Base-by-base conservation (phyloP, 2,888 invertebrate genomes). In the Drosophila atripex region DNA sequence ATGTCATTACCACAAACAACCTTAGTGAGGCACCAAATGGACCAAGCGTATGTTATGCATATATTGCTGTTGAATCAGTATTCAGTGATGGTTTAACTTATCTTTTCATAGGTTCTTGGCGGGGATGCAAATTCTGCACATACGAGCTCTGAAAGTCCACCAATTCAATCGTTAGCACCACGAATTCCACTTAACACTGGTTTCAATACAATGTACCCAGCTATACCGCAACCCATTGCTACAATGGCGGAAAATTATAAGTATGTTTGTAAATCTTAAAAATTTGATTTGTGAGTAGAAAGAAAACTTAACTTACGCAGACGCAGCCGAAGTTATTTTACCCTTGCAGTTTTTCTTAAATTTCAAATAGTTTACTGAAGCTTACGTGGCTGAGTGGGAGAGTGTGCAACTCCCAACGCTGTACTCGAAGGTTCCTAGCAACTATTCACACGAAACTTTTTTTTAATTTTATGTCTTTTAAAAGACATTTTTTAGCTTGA, bases 181-280 rank as follows among this genome's bases (percentile, higher is more conserved):
- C 93, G 93, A 80, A 91, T 94, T 85, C 95, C 96, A 75, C 93
- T 97, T 82, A 97, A 97, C 91, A 95, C 96, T 63, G 97, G 97
- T 76, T 97, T 97, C 93, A 97, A 97, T 92, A 95, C 97, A 86
- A 98, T 98, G 98, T 98, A 98, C 92, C 96, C 97, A 57, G 96
- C 97, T 76, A 96, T 98, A 92, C 97, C 97, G 64, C 98, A 98
- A 91, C 97, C 97, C 32, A 97, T 98, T 77, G 96, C 96, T 51
- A 97, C 97, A 65, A 97, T 98, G 97, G 94, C 97, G 23, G 96
- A 96, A 89, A 94, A 95, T 73, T 96, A 96, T 92, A 96, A 96
- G 96, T 96, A 90, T 93, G 92, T 77, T 9, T 18, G 6, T 23
- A 47, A 28, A 12, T n/a, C 4, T 35, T 35, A 12, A 35, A n/a